phyloP scores from a whole-genome alignment of 2,888 invertebrate genomes.

The Dascillus cervinus region DNA sequence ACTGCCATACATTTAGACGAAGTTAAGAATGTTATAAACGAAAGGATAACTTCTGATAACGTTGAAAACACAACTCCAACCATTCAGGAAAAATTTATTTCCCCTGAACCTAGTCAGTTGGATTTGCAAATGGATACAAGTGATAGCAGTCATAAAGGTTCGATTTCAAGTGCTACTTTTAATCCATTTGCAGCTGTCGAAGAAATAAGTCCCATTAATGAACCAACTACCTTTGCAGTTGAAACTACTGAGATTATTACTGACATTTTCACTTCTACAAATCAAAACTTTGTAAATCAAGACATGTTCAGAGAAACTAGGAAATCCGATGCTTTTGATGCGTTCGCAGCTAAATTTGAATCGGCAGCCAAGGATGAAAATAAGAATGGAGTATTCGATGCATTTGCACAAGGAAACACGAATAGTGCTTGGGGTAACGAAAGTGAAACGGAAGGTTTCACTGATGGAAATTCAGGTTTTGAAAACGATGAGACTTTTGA shows the following conservation, averaged over 20 bases:
- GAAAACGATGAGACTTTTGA: conserved; percentile 72
- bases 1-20: not conserved
- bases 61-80: conserved; percentile 8
- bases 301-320: conserved; percentile 17
- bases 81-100: conserved; percentile 28
- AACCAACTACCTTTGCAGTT: conserved; percentile 13
- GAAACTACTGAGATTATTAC: conserved; percentile 7
- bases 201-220: conserved; percentile 26
- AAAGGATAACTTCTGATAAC: not conserved
- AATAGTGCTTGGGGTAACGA: conserved; percentile 38
- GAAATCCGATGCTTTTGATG: conserved; percentile 60
- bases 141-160: conserved; percentile 39
- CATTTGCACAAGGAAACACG: conserved; percentile 40
- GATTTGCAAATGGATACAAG: conserved; percentile 41
- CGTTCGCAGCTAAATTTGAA: conserved; percentile 85
- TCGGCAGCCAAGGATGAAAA: conserved; percentile 50
- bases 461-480: conserved; percentile 45
- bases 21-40: not conserved
- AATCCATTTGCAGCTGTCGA: conserved; percentile 44
- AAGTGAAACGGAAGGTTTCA: conserved; percentile 38
- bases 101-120: conserved; percentile 35
- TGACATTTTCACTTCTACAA: conserved; percentile 22
- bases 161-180: conserved; percentile 39
- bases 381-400: conserved; percentile 46
- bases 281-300: conserved; percentile 6